Evolutionary conservation across 2,888 invertebrate genomes (phyloP).

Genomic region (Mechanitis messenoides): DNA sequence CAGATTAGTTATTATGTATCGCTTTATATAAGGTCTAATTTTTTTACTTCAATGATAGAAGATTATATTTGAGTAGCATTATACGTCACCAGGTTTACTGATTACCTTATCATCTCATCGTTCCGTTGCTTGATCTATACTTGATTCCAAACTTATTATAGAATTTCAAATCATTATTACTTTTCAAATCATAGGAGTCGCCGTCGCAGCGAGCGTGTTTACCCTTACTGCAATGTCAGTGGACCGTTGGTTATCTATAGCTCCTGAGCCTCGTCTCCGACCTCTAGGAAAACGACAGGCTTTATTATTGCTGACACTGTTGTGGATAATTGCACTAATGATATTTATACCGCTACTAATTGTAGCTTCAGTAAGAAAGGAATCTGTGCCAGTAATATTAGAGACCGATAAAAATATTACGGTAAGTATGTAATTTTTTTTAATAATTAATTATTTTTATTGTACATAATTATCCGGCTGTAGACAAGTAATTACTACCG

Average conservation of each 20-base stretch:
- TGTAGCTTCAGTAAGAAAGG: conserved; percentile 61
- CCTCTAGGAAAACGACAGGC: conserved; percentile 81
- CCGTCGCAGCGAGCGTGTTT: conserved; percentile 86
- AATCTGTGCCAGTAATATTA: conserved; percentile 58
- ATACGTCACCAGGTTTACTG: too few relatives aligned
- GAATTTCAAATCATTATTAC: too few relatives aligned
- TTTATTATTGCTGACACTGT: conserved; percentile 75
- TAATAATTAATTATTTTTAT: background rate
- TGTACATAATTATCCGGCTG: background rate
- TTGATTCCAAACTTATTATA: too few relatives aligned
- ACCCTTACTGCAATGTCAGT: conserved; percentile 87
- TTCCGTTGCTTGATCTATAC: too few relatives aligned
- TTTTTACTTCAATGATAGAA: too few relatives aligned
- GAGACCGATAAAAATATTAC: conserved; percentile 54
- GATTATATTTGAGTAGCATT: too few relatives aligned
- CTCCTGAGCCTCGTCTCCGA: conserved; percentile 76
- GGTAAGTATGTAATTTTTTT: conserved; percentile 40
- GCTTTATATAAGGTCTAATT: too few relatives aligned
- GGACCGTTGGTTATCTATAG: conserved; percentile 85
- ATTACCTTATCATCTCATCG: too few relatives aligned
- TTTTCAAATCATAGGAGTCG: conserved; percentile 73
- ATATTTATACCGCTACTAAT: conserved; percentile 81
- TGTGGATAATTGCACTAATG: conserved; percentile 81
- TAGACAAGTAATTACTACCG: too few relatives aligned
- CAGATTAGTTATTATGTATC: too few relatives aligned